Base-by-base conservation (phyloP, 2,113 vertebrate species). In the Sterrhoptilus dennistouni region DNA sequence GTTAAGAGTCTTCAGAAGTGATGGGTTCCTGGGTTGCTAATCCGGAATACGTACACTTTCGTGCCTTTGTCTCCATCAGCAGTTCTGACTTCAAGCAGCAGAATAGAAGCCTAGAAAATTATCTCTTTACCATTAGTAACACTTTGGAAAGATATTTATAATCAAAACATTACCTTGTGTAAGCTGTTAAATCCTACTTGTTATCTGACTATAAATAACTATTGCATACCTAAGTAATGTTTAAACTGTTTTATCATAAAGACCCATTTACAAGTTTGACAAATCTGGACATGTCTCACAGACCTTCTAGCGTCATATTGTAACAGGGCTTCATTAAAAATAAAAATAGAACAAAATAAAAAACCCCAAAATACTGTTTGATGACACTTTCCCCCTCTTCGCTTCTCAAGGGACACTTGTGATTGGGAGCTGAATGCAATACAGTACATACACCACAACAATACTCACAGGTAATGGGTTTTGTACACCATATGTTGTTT, bases 21-120 rank as follows among this genome's bases (percentile, higher is more conserved):
- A 99, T 99, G 99, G 98, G 98, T 98, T 99, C 99, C 99, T 99
- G 99, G 99, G 99, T 99, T 99, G 99, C 99, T 99, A 99, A 98
- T 99, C 99, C 99, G 98, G 99, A 99, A 99, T 99, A 99, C 99
- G 99, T 99, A 99, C 99, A 99, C 99, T 99, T 99, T 99, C 99
- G 98, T 99, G 99, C 99, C 99, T 99, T 99, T 99, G 99, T 98
- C 98, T 99, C 99, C 99, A 98, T 99, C 99, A 99, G 99, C 99
- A 99, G 99, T 98, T 99, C 99, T 99, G 99, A 99, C 99, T 99
- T 99, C 99, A 99, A 99, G 99, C 99, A 99, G 99, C 99, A 99
- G 99, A 99, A 99, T 99, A 99, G 99, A 99, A 99, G 99, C 99
- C 99, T 99, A 99, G 99, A 99, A 99, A 99, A 99, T 99, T 98